Percentiles rank a stretch among this genome's conserved stretches.
These are phyloP conservation scores for Bombus superbus DNA, from an alignment of 1,140 invertebrate species.

Conservation along the genomic window DNA sequence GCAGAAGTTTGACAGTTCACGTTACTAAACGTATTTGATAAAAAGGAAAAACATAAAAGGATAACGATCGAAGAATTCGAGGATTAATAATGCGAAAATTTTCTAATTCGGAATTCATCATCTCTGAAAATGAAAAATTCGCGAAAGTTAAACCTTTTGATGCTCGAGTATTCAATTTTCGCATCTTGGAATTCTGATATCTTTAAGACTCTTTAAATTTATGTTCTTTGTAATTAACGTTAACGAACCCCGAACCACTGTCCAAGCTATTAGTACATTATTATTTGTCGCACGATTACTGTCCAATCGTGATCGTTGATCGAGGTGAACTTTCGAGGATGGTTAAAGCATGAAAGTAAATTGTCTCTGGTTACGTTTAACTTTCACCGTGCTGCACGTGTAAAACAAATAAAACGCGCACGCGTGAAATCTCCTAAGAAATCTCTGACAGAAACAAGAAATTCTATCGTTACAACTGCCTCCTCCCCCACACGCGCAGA, in stretches of 20 bases:
- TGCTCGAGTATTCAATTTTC: not conserved
- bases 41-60: not conserved
- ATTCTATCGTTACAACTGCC: not conserved
- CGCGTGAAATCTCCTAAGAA: not conserved
- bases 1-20: not conserved
- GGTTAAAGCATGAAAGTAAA: conserved; percentile 22
- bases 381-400: conserved; percentile 13
- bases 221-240: not conserved
- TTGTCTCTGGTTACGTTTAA: conserved; percentile 6
- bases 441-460: not conserved
- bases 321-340: conserved; percentile 21
- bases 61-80: too few species aligned
- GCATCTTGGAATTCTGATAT: not conserved
- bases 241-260: too few species aligned
- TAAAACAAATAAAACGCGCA: not conserved
- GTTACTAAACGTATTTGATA: not conserved
- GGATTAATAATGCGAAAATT: too few species aligned
- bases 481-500: too few species aligned
- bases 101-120: too few species aligned
- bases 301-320: conserved; percentile 10
- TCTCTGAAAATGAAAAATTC: too few species aligned
- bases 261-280: not conserved
- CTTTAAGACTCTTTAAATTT: not conserved
- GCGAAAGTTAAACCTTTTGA: not conserved
- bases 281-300: not conserved